phyloP scores from a whole-genome alignment of 2,113 vertebrate species.

The Corythornis madagascariensis region DNA sequence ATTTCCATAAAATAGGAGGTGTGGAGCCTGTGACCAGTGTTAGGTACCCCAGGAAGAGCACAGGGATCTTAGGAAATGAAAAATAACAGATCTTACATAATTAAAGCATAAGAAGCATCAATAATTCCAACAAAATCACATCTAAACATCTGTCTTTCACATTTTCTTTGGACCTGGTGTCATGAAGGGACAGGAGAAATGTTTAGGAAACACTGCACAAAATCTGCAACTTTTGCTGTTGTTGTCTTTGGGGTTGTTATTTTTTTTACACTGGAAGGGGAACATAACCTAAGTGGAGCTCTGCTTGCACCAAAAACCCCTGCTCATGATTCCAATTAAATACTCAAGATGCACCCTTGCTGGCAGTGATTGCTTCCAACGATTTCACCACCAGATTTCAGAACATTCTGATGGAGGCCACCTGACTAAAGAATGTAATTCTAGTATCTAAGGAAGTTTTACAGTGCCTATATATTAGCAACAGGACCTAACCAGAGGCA shows the following conservation, averaged over 20 bases:
- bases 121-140: background rate
- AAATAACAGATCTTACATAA: background rate
- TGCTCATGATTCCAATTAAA: slow-evolving; percentile 38
- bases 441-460: background rate
- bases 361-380: slow-evolving; percentile 55
- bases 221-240: background rate
- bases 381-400: slow-evolving; percentile 51
- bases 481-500: background rate
- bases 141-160: background rate
- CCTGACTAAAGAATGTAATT: slow-evolving; percentile 49
- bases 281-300: background rate
- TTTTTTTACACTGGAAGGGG: background rate
- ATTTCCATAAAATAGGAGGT: background rate
- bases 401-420: slow-evolving; percentile 43
- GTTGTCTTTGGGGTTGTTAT: background rate
- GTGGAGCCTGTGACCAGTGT: background rate
- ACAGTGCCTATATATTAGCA: background rate
- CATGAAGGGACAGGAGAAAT: slow-evolving; percentile 6
- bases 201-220: slow-evolving; percentile 39
- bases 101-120: background rate
- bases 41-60: background rate
- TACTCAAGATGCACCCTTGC: slow-evolving; percentile 26
- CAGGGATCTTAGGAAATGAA: background rate
- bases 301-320: background rate
- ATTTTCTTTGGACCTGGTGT: background rate